Base-by-base conservation (phyloP, 2,113 vertebrate species). In the Corvus moneduloides region DNA sequence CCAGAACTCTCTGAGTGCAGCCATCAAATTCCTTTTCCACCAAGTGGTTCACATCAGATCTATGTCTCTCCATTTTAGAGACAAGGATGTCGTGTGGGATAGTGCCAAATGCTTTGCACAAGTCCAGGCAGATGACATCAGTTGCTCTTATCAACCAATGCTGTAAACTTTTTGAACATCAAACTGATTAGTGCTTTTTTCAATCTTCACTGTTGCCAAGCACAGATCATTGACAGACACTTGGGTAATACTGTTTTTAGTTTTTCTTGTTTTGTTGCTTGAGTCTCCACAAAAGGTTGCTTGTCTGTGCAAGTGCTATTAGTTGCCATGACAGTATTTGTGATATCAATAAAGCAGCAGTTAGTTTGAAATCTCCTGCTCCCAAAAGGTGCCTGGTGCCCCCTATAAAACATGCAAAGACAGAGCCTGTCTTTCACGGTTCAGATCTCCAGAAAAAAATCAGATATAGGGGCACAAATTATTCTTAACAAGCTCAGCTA, bases 241-340 rank as follows among this genome's bases (percentile, higher is more conserved):
- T 39, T 63, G 37, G 19, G 14, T 67, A 69, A 44, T 8, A 74
- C 8, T n/a, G 17, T 2, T 69, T 62, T 62, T 41, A 62, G 15
- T 39, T 93, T 92, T 83, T 33, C 44, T 73, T 85, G 3, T 67
- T 82, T 30, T 59, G 8, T 67, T 93, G 13, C 52, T 67, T 79
- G 28, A 64, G 30, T 49, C 2, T 76, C 54, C 76, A 63, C 28
- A 80, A 88, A 87, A 63, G 49, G 24, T 54, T 83, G 52, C 33
- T 71, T 91, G 39, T 41, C 59, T 84, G 49, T 72, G 35, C 20
- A 63, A 90, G 33, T 43, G 63, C 23, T 87, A 43, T 74, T 91
- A 87, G 77, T 90, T 96, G 76, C 48, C 69, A 91, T 87, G 69
- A 75, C 84, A 91, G 56, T 91, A 67, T 59, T 72, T 82, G 33